phyloP scores from a whole-genome alignment of 2,888 invertebrate genomes.

The Cyclophora punctaria region DNA sequence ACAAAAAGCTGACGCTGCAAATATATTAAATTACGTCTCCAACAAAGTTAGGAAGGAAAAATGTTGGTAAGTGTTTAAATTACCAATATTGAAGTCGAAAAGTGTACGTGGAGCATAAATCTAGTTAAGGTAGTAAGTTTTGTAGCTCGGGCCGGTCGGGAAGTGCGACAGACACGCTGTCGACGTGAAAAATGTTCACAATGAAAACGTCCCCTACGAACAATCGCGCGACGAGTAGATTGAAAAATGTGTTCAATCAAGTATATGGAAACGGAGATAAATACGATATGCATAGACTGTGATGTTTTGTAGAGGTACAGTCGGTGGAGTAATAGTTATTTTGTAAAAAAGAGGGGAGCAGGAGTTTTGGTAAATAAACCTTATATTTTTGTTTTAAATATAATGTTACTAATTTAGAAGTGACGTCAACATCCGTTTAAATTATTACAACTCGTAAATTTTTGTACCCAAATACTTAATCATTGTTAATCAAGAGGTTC shows the following conservation, averaged over 20 bases:
- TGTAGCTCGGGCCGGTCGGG: constrained; percentile 33
- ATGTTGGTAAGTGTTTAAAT: background rate
- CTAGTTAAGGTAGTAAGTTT: constrained; percentile 34
- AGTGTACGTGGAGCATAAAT: constrained; percentile 17
- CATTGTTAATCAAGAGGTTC: too few relatives aligned
- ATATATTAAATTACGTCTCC: too few relatives aligned
- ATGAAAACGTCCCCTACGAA: constrained; percentile 26
- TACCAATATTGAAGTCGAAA: constrained; percentile 17
- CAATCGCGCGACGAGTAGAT: constrained; percentile 7
- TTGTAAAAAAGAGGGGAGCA: too few relatives aligned
- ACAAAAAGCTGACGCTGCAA: too few relatives aligned
- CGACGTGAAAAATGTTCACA: constrained; percentile 42
- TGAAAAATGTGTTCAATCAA: constrained; percentile 14
- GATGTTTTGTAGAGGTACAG: background rate
- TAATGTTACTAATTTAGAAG: too few relatives aligned
- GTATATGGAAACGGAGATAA: background rate
- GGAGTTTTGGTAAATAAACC: too few relatives aligned
- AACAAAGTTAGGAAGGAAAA: too few relatives aligned
- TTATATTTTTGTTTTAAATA: too few relatives aligned
- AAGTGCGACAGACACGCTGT: constrained; percentile 36
- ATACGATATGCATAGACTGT: background rate
- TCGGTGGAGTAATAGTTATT: too few relatives aligned
- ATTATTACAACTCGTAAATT: too few relatives aligned
- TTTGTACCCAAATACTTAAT: too few relatives aligned
- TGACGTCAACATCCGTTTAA: too few relatives aligned